Conservation (phyloP, 2,888 invertebrate species). For the Diarsia dahlii region DNA sequence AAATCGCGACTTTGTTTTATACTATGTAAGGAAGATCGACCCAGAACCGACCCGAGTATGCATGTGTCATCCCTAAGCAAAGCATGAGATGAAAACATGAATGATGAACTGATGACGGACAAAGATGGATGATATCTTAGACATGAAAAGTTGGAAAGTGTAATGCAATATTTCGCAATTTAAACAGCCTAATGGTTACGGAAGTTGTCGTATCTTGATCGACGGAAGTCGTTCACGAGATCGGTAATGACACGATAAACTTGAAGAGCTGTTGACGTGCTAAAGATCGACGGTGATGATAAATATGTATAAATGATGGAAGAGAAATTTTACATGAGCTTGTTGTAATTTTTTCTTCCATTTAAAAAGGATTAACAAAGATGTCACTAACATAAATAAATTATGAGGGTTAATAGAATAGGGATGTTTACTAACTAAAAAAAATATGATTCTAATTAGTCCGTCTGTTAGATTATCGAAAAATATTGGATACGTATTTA, state of each 20-base stretch:
- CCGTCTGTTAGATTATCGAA: too few species aligned
- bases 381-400: neutral
- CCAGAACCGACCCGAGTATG: neutral
- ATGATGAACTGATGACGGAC: constrained; percentile 9
- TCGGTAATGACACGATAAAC: constrained; percentile 10
- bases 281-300: constrained; percentile 21
- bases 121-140: constrained; percentile 6
- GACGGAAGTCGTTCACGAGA: constrained; percentile 6
- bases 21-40: too few species aligned
- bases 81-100: constrained; percentile 7
- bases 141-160: constrained; percentile 40
- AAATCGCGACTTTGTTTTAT: too few species aligned
- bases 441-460: too few species aligned
- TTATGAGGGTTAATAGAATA: too few species aligned
- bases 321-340: constrained; percentile 3
- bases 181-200: constrained; percentile 24
- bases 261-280: neutral
- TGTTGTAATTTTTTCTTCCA: neutral
- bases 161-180: constrained; percentile 49
- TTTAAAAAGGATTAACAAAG: neutral
- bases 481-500: too few species aligned
- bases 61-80: neutral
- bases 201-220: constrained; percentile 35
- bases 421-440: too few species aligned
- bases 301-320: neutral